phyloP scores from a whole-genome alignment of 2,888 invertebrate species.

The Sturmia bella region DNA sequence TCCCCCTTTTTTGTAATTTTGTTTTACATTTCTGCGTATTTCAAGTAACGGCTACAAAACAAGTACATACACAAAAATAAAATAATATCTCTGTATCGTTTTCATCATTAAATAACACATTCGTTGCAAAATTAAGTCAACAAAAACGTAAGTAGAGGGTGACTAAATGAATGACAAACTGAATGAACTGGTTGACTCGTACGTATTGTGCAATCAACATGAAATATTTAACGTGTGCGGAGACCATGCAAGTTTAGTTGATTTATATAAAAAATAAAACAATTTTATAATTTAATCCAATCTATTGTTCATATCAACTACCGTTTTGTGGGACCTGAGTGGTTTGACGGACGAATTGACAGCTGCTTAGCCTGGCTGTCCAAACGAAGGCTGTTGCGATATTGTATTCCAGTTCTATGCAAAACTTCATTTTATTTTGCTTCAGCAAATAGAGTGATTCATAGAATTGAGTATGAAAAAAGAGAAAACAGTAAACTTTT shows the following conservation, averaged over 20 bases:
- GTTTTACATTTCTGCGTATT: slow-evolving; percentile 23
- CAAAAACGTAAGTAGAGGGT: slow-evolving; percentile 25
- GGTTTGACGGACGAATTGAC: neutral
- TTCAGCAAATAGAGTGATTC: slow-evolving; percentile 18
- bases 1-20: slow-evolving; percentile 4
- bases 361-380: slow-evolving; percentile 1
- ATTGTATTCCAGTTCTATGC: slow-evolving; percentile 53
- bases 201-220: slow-evolving; percentile 51
- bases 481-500: no score
- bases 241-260: slow-evolving; percentile 51
- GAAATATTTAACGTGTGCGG: slow-evolving; percentile 43
- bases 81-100: slow-evolving; percentile 18
- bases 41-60: neutral
- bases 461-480: neutral
- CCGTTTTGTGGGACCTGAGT: slow-evolving; percentile 14
- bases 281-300: slow-evolving; percentile 43
- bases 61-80: neutral
- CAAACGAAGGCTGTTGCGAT: slow-evolving; percentile 23
- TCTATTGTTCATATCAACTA: slow-evolving; percentile 17
- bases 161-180: slow-evolving; percentile 39
- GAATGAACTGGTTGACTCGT: slow-evolving; percentile 27
- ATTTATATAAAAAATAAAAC: slow-evolving; percentile 3
- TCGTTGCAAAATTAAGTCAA: slow-evolving; percentile 16
- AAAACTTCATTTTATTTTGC: slow-evolving; percentile 21
- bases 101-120: slow-evolving; percentile 47